These are phyloP conservation scores for Pachyrhynchus sulphureomaculatus DNA, from an alignment of 1,140 invertebrate genomes.

Conservation along the genomic window DNA sequence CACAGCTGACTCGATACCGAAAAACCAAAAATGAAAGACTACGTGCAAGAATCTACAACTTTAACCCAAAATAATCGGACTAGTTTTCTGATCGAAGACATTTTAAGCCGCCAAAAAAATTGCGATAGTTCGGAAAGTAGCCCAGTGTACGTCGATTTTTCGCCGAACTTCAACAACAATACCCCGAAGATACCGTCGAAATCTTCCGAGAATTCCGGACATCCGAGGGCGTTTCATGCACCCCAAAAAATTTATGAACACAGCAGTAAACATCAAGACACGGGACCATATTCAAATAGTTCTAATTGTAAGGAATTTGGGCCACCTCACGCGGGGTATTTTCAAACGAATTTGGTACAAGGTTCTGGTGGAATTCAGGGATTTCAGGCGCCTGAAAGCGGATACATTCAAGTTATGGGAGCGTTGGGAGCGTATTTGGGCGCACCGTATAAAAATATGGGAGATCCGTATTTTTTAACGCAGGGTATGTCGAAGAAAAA, in stretches of 20 bases:
- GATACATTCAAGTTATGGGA: conserved; percentile 64
- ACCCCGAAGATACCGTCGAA: not conserved
- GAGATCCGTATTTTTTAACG: conserved; percentile 65
- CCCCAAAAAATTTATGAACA: conserved; percentile 29
- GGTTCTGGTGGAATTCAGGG: conserved; percentile 31
- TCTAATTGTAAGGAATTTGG: conserved; percentile 32
- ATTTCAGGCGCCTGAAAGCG: conserved; percentile 40
- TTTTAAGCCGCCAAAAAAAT: conserved; percentile 66
- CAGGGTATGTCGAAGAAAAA: conserved; percentile 67
- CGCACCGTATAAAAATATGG: conserved; percentile 64
- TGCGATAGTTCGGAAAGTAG: conserved; percentile 35
- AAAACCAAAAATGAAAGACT: too few species aligned
- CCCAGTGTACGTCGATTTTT: conserved; percentile 2
- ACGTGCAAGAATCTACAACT: conserved; percentile 27
- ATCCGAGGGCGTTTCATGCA: conserved; percentile 20
- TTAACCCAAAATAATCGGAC: conserved; percentile 53
- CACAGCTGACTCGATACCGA: too few species aligned
- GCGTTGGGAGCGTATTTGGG: conserved; percentile 60
- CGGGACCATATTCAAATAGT: conserved; percentile 10
- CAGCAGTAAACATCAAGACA: conserved; percentile 10
- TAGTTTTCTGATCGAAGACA: conserved; percentile 80
- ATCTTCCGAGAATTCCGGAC: not conserved
- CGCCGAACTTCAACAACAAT: not conserved
- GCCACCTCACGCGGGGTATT: conserved; percentile 29
- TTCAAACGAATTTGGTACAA: conserved; percentile 39